Conservation (phyloP, 2,888 invertebrate species). For the Agonopterix heracliana region DNA sequence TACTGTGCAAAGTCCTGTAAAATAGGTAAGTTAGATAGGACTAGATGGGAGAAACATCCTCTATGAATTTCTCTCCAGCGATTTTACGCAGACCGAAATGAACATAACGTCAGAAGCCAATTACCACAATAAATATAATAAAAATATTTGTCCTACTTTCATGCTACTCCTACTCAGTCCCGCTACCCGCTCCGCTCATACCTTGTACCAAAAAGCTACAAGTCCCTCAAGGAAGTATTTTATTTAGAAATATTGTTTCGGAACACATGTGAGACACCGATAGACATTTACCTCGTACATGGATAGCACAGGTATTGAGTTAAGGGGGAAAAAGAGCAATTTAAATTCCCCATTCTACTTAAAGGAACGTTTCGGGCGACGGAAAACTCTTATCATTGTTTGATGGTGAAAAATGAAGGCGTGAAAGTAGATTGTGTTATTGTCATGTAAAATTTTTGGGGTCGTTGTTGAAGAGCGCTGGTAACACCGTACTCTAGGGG, state of each 20-base stretch:
- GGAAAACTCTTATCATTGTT: slow-evolving; percentile 4
- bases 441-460: slow-evolving; percentile 15
- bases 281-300: slow-evolving; percentile 34
- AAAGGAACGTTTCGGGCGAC: slow-evolving; percentile 1
- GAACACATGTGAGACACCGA: slow-evolving; percentile 43
- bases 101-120: too few relatives aligned
- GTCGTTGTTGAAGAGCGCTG: background rate
- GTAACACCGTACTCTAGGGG: too few relatives aligned
- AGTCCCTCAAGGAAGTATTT: slow-evolving; percentile 51
- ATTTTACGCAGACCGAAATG: too few relatives aligned
- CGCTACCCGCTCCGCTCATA: slow-evolving; percentile 7
- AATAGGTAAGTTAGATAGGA: too few relatives aligned
- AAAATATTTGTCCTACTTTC: too few relatives aligned
- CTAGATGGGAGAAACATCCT: too few relatives aligned
- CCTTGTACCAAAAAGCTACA: slow-evolving; percentile 16
- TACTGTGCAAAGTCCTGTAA: too few relatives aligned
- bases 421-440: slow-evolving; percentile 6
- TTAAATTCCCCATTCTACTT: slow-evolving; percentile 34
- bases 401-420: slow-evolving; percentile 14
- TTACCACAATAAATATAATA: too few relatives aligned
- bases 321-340: slow-evolving; percentile 34
- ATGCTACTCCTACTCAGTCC: background rate
- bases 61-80: too few relatives aligned
- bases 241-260: slow-evolving; percentile 69
- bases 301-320: slow-evolving; percentile 46